These are phyloP conservation scores for Leptopilina boulardi DNA, from an alignment of 1,140 invertebrate species.

Conservation along the genomic window DNA sequence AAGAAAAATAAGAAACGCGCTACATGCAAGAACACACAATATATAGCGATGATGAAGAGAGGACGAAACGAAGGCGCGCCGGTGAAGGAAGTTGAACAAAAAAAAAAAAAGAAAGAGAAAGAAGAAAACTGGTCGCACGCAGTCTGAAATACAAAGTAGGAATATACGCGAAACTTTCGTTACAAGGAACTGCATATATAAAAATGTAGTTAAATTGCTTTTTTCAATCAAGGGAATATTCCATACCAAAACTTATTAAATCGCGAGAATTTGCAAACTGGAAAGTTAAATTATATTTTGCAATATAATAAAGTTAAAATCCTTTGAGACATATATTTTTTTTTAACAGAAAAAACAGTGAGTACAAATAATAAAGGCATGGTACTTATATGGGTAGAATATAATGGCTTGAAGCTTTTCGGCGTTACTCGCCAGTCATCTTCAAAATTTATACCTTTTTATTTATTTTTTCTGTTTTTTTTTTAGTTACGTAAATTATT, in stretches of 20 bases:
- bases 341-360: no score
- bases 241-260: no score
- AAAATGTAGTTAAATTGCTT: not conserved
- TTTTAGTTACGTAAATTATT: no score
- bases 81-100: not conserved
- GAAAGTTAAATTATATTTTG: no score
- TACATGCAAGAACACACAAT: slow-evolving; percentile 20
- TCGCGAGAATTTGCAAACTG: not conserved
- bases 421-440: no score
- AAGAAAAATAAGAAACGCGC: slow-evolving; percentile 7
- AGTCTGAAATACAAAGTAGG: slow-evolving; percentile 27
- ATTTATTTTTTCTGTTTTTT: no score
- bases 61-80: not conserved
- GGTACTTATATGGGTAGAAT: no score
- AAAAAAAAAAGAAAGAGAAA: not conserved
- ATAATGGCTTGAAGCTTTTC: no score
- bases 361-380: no score
- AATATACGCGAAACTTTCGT: not conserved
- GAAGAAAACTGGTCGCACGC: not conserved
- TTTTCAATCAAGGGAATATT: not conserved
- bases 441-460: no score
- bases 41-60: not conserved
- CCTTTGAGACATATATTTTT: no score
- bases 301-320: no score
- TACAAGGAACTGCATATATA: not conserved